Conservation (phyloP, 2,113 vertebrate species). For the Aphyosemion australe region DNA sequence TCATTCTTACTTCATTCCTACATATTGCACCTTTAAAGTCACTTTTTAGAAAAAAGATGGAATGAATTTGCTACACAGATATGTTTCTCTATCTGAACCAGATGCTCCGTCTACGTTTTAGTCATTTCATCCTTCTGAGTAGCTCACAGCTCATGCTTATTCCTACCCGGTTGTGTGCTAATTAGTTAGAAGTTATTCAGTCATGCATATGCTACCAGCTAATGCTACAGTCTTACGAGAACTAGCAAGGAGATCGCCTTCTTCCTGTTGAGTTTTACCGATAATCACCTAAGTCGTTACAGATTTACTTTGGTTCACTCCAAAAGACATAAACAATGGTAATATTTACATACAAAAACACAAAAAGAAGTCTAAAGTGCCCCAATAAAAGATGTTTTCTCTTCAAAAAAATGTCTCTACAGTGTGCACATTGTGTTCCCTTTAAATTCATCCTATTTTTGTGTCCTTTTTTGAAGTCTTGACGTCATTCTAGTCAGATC, state of each 20-base stretch:
- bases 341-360: conserved; percentile 62
- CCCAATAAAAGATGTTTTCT: conserved; percentile 48
- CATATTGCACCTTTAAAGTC: neutral
- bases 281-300: conserved; percentile 45
- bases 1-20: too few relatives aligned
- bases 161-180: conserved; percentile 60
- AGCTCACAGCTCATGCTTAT: conserved; percentile 59
- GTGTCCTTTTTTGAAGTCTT: conserved; percentile 17
- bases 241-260: conserved; percentile 61
- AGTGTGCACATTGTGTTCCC: conserved; percentile 55
- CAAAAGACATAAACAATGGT: conserved; percentile 51
- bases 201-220: conserved; percentile 78
- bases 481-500: conserved; percentile 29
- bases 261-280: conserved; percentile 46
- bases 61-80: conserved; percentile 56
- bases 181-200: conserved; percentile 50
- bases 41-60: conserved; percentile 11
- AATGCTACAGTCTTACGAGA: conserved; percentile 75
- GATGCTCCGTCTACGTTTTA: neutral
- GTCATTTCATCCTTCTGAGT: conserved; percentile 11
- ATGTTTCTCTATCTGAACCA: conserved; percentile 7
- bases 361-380: conserved; percentile 65
- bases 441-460: conserved; percentile 42
- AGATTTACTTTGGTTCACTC: conserved; percentile 70
- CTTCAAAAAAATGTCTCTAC: conserved; percentile 40